A percentile compares a stretch with the other conserved stretches of the same genome.
Evolutionary conservation across 2,797 vertebrate species (phyloP).

Genomic region (Orestias chungarensis): DNA sequence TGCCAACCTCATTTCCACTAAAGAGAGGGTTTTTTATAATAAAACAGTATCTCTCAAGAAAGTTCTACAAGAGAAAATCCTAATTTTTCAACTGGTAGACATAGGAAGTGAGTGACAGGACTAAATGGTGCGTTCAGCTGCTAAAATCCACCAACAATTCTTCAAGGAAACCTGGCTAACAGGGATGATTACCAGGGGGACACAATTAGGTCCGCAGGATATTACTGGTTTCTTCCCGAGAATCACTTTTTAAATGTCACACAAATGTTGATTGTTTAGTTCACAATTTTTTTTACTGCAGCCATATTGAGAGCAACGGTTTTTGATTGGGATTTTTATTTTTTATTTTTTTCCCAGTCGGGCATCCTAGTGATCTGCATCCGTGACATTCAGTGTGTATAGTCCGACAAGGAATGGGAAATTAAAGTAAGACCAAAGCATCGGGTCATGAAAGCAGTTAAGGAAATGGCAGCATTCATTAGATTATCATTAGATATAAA

Average conservation of each 20-base stretch:
- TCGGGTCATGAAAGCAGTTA: neutral
- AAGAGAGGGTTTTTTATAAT: neutral
- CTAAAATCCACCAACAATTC: neutral
- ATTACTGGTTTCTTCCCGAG: neutral
- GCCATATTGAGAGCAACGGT: neutral
- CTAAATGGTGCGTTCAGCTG: neutral
- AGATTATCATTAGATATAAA: neutral
- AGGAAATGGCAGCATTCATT: neutral
- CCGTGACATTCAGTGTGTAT: neutral
- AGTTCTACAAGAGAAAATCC: neutral
- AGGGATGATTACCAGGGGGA: neutral
- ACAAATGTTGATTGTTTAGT: neutral
- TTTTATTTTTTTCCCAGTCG: too few species aligned
- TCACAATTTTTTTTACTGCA: neutral
- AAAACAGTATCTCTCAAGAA: neutral
- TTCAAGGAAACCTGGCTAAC: neutral
- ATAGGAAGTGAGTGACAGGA: neutral
- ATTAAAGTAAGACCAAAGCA: neutral
- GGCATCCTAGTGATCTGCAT: neutral
- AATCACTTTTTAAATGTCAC: slow-evolving; percentile 2
- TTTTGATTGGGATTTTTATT: neutral
- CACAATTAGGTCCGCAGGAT: neutral
- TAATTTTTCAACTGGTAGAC: neutral
- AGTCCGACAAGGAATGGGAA: neutral
- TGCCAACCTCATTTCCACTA: neutral